A percentile compares a stretch with the other conserved stretches of the same genome.
Conservation (phyloP, 2,797 vertebrate species). For the Otolemur crassicaudatus region DNA sequence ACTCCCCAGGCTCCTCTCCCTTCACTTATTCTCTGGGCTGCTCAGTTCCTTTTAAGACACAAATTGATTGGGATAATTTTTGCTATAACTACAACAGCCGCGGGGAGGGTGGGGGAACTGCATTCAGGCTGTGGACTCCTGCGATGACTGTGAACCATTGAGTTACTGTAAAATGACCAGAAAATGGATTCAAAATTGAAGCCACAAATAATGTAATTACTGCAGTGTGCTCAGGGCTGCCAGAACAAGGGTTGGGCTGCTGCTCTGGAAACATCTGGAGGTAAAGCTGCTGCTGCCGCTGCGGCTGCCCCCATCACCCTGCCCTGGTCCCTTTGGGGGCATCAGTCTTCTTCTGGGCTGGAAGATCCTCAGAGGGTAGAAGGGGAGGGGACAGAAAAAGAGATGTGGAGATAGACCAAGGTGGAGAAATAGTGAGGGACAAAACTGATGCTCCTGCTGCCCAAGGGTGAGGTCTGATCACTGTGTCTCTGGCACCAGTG, state of each 20-base stretch:
- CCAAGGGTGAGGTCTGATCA: not conserved
- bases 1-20: conserved; percentile 73
- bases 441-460: not conserved
- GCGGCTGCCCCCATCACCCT: not conserved
- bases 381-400: not conserved
- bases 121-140: conserved; percentile 72
- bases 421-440: not conserved
- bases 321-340: not conserved
- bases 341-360: not conserved
- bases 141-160: conserved; percentile 72
- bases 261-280: conserved; percentile 78
- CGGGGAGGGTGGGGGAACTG: conserved; percentile 17
- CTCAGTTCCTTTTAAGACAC: conserved; percentile 83
- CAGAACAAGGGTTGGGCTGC: conserved; percentile 67
- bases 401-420: not conserved
- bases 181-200: conserved; percentile 84
- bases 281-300: not conserved
- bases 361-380: not conserved
- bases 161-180: conserved; percentile 82
- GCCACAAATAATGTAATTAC: conserved; percentile 83
- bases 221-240: conserved; percentile 64
- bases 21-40: conserved; percentile 77
- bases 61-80: conserved; percentile 83
- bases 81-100: conserved; percentile 81
- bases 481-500: not conserved